A percentile compares a stretch with the other conserved stretches of the same genome.
Evolutionary conservation across 2,888 invertebrate species (phyloP).

Genomic region (Drosophila gaucha): DNA sequence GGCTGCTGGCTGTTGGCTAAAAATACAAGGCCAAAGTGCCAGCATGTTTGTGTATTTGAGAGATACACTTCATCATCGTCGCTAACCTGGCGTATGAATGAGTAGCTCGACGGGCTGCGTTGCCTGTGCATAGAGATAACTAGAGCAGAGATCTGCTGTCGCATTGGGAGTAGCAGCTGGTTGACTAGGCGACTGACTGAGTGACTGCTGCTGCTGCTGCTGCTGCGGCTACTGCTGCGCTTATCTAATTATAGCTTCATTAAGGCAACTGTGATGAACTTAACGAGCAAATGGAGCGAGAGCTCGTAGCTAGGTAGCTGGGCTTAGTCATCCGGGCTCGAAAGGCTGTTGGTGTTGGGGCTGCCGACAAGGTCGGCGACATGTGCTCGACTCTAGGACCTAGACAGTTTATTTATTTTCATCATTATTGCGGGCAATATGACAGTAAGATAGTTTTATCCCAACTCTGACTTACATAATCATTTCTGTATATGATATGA

Average conservation of each 20-base stretch:
- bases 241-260: slow-evolving; percentile 81
- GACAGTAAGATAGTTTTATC: slow-evolving; percentile 32
- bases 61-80: slow-evolving; percentile 44
- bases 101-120: slow-evolving; percentile 1
- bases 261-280: slow-evolving; percentile 66
- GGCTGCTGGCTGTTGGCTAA: slow-evolving; percentile 32
- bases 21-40: slow-evolving; percentile 40
- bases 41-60: slow-evolving; percentile 35
- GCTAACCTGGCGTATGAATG: slow-evolving; percentile 38
- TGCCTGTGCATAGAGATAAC: background rate
- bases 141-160: slow-evolving; percentile 10
- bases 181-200: slow-evolving; percentile 8
- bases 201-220: slow-evolving; percentile 5
- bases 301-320: slow-evolving; percentile 40
- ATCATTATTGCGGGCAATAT: slow-evolving; percentile 46
- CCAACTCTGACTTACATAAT: background rate
- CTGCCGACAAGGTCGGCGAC: slow-evolving; percentile 26
- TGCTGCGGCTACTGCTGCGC: slow-evolving; percentile 37
- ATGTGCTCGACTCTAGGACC: slow-evolving; percentile 1
- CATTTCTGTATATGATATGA: slow-evolving; percentile 1
- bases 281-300: slow-evolving; percentile 56
- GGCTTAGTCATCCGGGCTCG: slow-evolving; percentile 19
- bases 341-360: slow-evolving; percentile 1
- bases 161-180: slow-evolving; percentile 31
- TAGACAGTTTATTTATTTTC: slow-evolving; percentile 56